Evolutionary conservation across 2,797 vertebrate species (phyloP).

Genomic region (Hafferia zeledoni): DNA sequence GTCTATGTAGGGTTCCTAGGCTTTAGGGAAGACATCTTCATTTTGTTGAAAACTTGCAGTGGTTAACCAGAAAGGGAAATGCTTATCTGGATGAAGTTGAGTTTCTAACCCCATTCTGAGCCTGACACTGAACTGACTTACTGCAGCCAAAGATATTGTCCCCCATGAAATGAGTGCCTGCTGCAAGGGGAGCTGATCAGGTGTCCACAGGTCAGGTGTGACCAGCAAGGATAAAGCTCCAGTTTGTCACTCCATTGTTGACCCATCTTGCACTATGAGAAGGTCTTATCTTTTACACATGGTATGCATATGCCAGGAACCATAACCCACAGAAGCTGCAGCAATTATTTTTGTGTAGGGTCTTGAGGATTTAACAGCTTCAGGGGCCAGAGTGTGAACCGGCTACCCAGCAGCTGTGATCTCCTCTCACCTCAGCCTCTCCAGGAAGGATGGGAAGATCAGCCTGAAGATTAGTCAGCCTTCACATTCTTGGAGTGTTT

Average conservation of each 20-base stretch:
- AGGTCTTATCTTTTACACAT: background rate
- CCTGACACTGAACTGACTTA: background rate
- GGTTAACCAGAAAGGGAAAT: background rate
- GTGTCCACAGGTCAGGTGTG: background rate
- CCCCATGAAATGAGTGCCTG: rapidly evolving
- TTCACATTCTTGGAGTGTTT: constrained; percentile 44
- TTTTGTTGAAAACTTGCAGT: background rate
- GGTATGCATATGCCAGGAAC: background rate
- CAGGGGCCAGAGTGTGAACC: background rate
- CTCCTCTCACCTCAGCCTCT: constrained; percentile 2
- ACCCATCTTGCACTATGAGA: background rate
- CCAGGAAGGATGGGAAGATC: constrained; percentile 23
- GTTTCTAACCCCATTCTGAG: background rate
- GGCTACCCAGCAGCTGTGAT: background rate
- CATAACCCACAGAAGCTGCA: background rate
- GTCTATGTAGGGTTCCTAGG: background rate
- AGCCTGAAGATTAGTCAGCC: constrained; percentile 6
- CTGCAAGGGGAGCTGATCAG: background rate
- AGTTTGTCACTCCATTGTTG: rapidly evolving
- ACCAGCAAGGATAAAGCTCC: background rate
- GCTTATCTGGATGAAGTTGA: background rate
- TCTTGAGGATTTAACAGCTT: constrained; percentile 4
- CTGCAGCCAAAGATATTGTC: background rate
- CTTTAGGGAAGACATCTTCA: background rate
- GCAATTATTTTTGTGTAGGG: background rate